phyloP scores from a whole-genome alignment of 2,888 invertebrate genomes.

The Aplocera efformata region DNA sequence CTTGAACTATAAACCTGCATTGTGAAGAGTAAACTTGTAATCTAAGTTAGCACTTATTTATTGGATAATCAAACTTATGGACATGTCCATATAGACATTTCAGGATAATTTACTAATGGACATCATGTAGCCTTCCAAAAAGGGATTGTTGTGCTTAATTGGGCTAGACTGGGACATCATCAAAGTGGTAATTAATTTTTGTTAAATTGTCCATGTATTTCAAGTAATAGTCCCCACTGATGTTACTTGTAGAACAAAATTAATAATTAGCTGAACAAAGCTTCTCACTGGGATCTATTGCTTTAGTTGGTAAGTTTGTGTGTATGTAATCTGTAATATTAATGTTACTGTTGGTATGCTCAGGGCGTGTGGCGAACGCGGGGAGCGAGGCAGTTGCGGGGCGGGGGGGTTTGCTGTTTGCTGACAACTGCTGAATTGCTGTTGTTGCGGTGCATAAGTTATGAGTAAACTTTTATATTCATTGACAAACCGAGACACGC shows the following conservation, averaged over 20 bases:
- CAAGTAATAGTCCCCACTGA: slow-evolving; percentile 12
- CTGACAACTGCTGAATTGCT: slow-evolving; percentile 78
- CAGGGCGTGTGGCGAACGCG: slow-evolving; percentile 75
- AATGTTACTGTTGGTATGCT: slow-evolving; percentile 75
- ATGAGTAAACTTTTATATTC: slow-evolving; percentile 77
- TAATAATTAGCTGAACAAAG: slow-evolving; percentile 1
- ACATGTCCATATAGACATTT: slow-evolving; percentile 55
- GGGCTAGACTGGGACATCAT: slow-evolving; percentile 60
- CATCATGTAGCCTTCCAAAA: slow-evolving; percentile 51
- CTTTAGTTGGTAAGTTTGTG: slow-evolving; percentile 18
- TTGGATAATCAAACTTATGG: slow-evolving; percentile 17
- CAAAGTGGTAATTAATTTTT: slow-evolving; percentile 59
- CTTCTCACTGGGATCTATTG: slow-evolving; percentile 8
- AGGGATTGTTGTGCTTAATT: slow-evolving; percentile 65
- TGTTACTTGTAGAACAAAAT: slow-evolving; percentile 1
- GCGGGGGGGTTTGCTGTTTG: slow-evolving; percentile 70
- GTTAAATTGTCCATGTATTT: slow-evolving; percentile 30
- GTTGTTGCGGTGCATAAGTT: slow-evolving; percentile 78
- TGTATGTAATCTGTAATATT: slow-evolving; percentile 49
- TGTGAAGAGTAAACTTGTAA: slow-evolving; percentile 14
- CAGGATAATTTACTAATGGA: slow-evolving; percentile 59
- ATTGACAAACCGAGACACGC: slow-evolving; percentile 68
- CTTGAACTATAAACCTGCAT: slow-evolving; percentile 17
- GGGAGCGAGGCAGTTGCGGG: slow-evolving; percentile 72
- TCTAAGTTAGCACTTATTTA: slow-evolving; percentile 28